These are phyloP conservation scores for Hippasteria phrygiana DNA, from an alignment of 53 echinoderm and acorn worm species.

Conservation along the genomic window DNA sequence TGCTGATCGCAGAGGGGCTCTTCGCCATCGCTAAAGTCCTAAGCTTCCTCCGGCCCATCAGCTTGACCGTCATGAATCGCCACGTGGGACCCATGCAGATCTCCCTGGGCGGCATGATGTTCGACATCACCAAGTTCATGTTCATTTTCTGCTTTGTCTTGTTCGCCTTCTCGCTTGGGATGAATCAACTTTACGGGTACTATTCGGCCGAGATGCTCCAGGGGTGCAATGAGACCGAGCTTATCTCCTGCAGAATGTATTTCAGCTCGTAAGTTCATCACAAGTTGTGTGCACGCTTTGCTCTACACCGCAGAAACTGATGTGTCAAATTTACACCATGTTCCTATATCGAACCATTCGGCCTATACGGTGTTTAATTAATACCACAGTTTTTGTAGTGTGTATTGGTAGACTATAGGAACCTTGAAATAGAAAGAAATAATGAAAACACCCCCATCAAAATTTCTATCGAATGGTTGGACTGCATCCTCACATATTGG, in stretches of 20 bases:
- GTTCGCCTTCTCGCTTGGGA: slow-evolving; percentile 98
- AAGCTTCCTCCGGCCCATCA: slow-evolving; percentile 93
- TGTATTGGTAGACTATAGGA: no score
- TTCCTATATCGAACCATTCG: no score
- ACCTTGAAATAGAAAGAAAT: no score
- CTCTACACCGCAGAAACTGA: no score
- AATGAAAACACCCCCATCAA: no score
- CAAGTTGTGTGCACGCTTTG: neutral
- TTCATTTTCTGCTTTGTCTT: slow-evolving; percentile 96
- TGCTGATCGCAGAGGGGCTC: slow-evolving; percentile 91
- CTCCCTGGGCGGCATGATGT: slow-evolving; percentile 98
- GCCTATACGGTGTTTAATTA: no score
- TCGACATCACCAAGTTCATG: slow-evolving; percentile 98
- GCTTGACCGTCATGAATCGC: slow-evolving; percentile 95
- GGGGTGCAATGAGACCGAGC: slow-evolving; percentile 57
- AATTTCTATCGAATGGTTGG: no score
- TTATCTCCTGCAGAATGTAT: slow-evolving; percentile 77
- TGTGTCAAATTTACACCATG: no score
- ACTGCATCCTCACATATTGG: no score
- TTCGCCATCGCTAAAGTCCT: slow-evolving; percentile 98
- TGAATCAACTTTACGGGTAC: slow-evolving; percentile 97
- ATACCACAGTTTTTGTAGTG: no score
- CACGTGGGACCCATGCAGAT: slow-evolving; percentile 99
- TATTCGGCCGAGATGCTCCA: slow-evolving; percentile 71
- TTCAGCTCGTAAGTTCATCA: slow-evolving; percentile 85